phyloP scores from a whole-genome alignment of 2,113 vertebrate genomes.

The Nothoprocta perdicaria region DNA sequence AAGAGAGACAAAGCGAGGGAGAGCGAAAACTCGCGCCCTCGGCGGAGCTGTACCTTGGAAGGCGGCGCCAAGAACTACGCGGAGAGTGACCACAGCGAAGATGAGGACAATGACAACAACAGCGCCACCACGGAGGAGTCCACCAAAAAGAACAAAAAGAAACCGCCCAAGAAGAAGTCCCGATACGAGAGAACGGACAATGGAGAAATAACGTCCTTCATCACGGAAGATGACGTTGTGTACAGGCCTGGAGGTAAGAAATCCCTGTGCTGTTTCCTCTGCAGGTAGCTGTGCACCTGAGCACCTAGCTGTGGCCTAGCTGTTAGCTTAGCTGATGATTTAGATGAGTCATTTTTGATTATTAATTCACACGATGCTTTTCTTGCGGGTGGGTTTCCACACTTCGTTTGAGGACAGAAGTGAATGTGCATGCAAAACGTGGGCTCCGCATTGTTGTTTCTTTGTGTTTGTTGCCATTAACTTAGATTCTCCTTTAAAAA shows the following conservation, averaged over 20 bases:
- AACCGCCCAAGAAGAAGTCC: slow-evolving; percentile 95
- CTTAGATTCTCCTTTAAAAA: neutral
- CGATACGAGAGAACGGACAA: slow-evolving; percentile 94
- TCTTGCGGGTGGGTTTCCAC: neutral
- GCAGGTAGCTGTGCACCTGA: neutral
- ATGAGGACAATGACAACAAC: slow-evolving; percentile 95
- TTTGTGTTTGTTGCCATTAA: neutral
- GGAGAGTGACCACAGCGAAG: slow-evolving; percentile 97
- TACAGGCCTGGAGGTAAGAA: slow-evolving; percentile 95
- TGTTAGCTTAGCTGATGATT: accelerated
- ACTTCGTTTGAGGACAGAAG: accelerated
- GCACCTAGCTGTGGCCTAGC: neutral
- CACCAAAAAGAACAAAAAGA: slow-evolving; percentile 95
- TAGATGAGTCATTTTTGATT: no score
- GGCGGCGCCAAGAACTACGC: slow-evolving; percentile 97
- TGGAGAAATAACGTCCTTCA: slow-evolving; percentile 95
- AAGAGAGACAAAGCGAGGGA: slow-evolving; percentile 87
- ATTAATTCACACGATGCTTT: neutral
- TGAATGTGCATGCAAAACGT: neutral
- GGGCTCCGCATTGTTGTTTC: accelerated
- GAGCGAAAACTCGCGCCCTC: slow-evolving; percentile 89
- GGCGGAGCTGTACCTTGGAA: slow-evolving; percentile 95
- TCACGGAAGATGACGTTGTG: slow-evolving; percentile 94
- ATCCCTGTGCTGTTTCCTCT: accelerated
- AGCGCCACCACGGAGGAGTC: slow-evolving; percentile 90